Percentiles rank a stretch among this genome's conserved stretches.
These are phyloP conservation scores for Craseonycteris thonglongyai DNA, from an alignment of 2,113 vertebrate genomes.

Conservation along the genomic window DNA sequence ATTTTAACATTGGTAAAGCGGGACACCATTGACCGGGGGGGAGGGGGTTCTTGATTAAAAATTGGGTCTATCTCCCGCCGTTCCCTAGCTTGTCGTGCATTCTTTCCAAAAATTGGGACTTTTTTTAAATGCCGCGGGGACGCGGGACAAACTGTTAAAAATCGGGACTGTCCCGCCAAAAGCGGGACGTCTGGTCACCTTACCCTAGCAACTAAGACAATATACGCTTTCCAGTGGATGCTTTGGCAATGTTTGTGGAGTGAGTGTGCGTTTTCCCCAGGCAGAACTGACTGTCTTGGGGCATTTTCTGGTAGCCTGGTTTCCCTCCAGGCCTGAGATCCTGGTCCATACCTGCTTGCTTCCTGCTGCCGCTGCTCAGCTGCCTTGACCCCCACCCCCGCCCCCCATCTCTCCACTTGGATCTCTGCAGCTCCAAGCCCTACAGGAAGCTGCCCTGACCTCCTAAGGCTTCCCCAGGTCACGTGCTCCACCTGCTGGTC, in stretches of 20 bases:
- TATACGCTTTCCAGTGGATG: not conserved
- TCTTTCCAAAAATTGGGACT: too few relatives aligned
- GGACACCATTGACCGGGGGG: too few relatives aligned
- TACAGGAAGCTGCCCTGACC: rapidly evolving
- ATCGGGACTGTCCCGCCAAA: too few relatives aligned
- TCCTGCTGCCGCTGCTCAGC: not conserved
- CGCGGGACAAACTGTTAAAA: too few relatives aligned
- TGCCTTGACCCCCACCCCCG: not conserved
- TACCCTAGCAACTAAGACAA: not conserved
- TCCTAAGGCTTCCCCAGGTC: rapidly evolving
- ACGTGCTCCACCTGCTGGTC: not conserved
- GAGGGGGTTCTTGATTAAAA: too few relatives aligned
- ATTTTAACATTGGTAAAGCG: too few relatives aligned
- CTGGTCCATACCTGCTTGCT: not conserved
- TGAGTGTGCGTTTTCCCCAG: not conserved
- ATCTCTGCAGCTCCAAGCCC: not conserved
- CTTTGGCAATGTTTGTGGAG: not conserved
- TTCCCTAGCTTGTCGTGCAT: too few relatives aligned
- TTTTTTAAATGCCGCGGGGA: too few relatives aligned
- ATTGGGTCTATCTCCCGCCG: too few relatives aligned
- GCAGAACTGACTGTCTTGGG: not conserved
- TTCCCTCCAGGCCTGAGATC: not conserved
- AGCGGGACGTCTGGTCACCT: too few relatives aligned
- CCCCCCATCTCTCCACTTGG: not conserved
- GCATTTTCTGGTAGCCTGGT: not conserved